Base-by-base conservation (phyloP, 2,113 vertebrate genomes). In the Antidorcas marsupialis region DNA sequence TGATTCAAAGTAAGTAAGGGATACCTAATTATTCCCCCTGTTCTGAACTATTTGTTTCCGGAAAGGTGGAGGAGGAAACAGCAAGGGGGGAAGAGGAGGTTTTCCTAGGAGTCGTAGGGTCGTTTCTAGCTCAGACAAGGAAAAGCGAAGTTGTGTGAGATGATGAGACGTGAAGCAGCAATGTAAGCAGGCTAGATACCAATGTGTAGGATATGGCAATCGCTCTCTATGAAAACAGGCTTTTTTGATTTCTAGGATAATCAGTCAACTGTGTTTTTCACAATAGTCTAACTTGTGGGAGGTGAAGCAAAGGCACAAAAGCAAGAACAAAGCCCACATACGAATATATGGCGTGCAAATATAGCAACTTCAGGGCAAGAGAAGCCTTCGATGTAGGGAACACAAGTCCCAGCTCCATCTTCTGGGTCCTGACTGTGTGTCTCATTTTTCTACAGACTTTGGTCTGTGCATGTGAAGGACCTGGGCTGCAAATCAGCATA, bases 211-310 rank as follows among this genome's bases (percentile, higher is more conserved):
- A 16, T 74, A 88, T 47, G 17, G 23, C 78, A 13, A 78, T 8
- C 2, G 21, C 33, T 53, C 19, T 45, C 67, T 14, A 6, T 53
- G 45, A 71, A 83, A 91, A 57, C 15, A 85, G 82, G 50, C 2
- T 83, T 79, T 59, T 83, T 87, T 64, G 17, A 36, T 89, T 97
- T 82, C 50, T 79, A 57, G 19, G 84, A 67, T 78, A 53, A 60
- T 59, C 52, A 45, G 19, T 57, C 30, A 28, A 47, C 74, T 62
- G 25, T 60, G 23, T 59, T 74, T 74, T 78, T 93, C 74, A 71
- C n/a, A 30, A 11, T 78, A 88, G 78, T 55, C 23, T 60, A 53
- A 50, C 47, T 82, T 57, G 1, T 76, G 57, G 57, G 19, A 60
- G 23, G 11, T 78, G 25, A 91, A 78, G 6, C 23, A 57, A 91